phyloP scores from a whole-genome alignment of 2,113 vertebrate species.

The Chaenocephalus aceratus region DNA sequence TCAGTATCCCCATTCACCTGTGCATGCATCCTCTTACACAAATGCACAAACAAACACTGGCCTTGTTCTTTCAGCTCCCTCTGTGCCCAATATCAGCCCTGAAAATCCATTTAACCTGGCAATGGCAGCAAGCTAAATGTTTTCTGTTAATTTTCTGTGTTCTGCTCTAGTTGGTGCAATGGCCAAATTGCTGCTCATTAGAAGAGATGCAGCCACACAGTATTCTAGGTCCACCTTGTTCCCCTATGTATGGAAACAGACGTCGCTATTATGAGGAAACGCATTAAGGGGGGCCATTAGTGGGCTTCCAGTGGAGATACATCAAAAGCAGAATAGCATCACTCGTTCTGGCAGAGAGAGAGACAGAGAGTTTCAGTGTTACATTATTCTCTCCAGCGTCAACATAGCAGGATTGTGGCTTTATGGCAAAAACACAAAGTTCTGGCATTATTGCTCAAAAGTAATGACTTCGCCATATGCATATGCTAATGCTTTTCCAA shows the following conservation, averaged over 20 bases:
- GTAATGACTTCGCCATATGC: background rate
- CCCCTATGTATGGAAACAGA: constrained; percentile 37
- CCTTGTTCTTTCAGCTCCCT: constrained; percentile 14
- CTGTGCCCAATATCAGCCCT: background rate
- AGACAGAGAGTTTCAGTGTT: constrained; percentile 21
- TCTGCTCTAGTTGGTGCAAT: constrained; percentile 37
- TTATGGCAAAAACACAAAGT: constrained; percentile 10
- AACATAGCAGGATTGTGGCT: constrained; percentile 33
- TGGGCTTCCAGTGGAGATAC: constrained; percentile 40
- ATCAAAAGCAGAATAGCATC: constrained; percentile 47
- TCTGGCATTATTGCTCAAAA: constrained; percentile 18
- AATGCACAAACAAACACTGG: background rate
- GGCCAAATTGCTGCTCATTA: constrained; percentile 63
- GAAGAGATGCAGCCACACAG: constrained; percentile 27
- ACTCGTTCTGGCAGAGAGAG: constrained; percentile 16
- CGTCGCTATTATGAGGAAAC: constrained; percentile 35
- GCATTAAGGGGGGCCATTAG: constrained; percentile 52
- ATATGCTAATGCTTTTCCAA: background rate
- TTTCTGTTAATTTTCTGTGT: constrained; percentile 37
- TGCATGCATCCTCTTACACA: background rate
- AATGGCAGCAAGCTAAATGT: background rate
- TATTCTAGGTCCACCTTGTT: constrained; percentile 40
- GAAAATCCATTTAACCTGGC: constrained; percentile 14
- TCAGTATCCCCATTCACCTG: background rate
- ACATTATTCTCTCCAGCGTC: constrained; percentile 43